Conservation (phyloP, 2,888 invertebrate species). For the Heliconius sara region DNA sequence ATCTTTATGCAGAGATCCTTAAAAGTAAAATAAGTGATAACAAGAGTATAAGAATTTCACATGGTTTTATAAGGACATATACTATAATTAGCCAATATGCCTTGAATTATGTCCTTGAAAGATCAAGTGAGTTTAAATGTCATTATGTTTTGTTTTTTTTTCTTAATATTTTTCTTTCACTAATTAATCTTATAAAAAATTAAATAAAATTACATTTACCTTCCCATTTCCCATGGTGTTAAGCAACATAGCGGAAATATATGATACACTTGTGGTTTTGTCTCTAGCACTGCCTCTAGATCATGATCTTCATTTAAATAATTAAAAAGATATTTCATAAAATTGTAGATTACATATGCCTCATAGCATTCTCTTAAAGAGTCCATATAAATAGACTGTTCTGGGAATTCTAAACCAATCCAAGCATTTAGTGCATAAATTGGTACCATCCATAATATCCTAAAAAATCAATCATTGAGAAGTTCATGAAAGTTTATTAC, state of each 20-base stretch:
- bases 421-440: slow-evolving; percentile 98
- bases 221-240: slow-evolving; percentile 96
- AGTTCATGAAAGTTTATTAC: neutral
- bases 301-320: slow-evolving; percentile 95
- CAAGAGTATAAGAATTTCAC: no score
- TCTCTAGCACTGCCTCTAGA: slow-evolving; percentile 90
- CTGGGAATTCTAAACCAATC: slow-evolving; percentile 94
- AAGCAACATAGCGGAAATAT: slow-evolving; percentile 96
- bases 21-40: no score
- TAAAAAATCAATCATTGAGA: slow-evolving; percentile 56
- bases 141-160: no score
- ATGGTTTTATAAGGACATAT: no score
- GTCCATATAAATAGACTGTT: slow-evolving; percentile 95
- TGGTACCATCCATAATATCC: slow-evolving; percentile 98
- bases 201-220: slow-evolving; percentile 73
- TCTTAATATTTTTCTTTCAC: no score
- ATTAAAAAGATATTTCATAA: slow-evolving; percentile 96
- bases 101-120: no score
- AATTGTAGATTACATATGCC: slow-evolving; percentile 99
- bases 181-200: neutral
- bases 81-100: no score
- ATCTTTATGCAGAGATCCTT: no score
- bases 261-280: slow-evolving; percentile 93
- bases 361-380: slow-evolving; percentile 97
- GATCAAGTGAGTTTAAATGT: no score